Evolutionary conservation across 1,140 invertebrate species (phyloP).

Genomic region (Oscheius sp.): DNA sequence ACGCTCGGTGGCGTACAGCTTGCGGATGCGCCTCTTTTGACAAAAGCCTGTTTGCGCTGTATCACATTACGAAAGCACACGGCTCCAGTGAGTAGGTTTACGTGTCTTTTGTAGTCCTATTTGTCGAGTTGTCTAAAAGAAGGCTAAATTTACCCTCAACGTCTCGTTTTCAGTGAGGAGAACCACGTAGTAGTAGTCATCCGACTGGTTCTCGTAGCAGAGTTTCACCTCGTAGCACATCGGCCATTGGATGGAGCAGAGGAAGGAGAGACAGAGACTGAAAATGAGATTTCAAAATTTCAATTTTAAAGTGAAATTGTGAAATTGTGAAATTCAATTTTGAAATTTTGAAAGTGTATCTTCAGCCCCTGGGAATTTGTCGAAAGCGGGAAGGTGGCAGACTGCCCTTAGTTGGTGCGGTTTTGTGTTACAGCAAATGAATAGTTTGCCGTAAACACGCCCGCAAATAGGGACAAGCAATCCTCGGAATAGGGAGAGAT

Average conservation of each 20-base stretch:
- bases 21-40: background rate
- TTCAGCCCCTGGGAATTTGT: background rate
- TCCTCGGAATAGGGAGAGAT: too few relatives aligned
- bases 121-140: background rate
- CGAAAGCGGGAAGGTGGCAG: background rate
- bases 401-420: background rate
- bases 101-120: background rate
- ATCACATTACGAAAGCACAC: background rate
- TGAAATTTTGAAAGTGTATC: too few relatives aligned
- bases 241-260: slow-evolving; percentile 58
- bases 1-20: too few relatives aligned
- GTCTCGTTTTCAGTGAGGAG: slow-evolving; percentile 23
- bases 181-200: slow-evolving; percentile 28
- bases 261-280: slow-evolving; percentile 48
- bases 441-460: background rate
- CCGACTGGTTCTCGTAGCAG: slow-evolving; percentile 26
- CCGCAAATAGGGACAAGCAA: too few relatives aligned
- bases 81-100: background rate
- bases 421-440: too few relatives aligned
- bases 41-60: slow-evolving; percentile 11
- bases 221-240: slow-evolving; percentile 45
- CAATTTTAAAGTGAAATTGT: too few relatives aligned
- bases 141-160: slow-evolving; percentile 19
- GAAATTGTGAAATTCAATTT: too few relatives aligned
- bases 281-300: slow-evolving; percentile 23